A percentile compares a stretch with the other conserved stretches of the same genome.
phyloP scores from a whole-genome alignment of 2,113 vertebrate species.

The Odontesthes bonariensis region DNA sequence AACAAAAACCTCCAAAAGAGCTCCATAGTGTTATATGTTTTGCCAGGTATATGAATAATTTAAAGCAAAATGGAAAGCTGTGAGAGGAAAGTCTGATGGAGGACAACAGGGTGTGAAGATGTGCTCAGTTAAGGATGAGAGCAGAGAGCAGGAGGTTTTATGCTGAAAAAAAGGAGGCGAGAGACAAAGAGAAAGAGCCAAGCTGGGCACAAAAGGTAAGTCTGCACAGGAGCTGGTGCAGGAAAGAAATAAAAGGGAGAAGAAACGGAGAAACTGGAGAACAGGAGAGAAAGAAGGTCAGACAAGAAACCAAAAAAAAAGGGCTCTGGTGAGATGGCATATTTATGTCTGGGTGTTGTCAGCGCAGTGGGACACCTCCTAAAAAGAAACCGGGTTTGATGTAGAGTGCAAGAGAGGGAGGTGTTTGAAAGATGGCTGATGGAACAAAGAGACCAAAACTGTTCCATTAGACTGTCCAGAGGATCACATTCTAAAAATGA shows the following conservation, averaged over 20 bases:
- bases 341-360: slow-evolving; percentile 74
- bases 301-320: slow-evolving; percentile 60
- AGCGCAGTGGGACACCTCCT: slow-evolving; percentile 64
- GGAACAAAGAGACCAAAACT: slow-evolving; percentile 67
- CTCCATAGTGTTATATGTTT: slow-evolving; percentile 47
- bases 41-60: slow-evolving; percentile 60
- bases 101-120: slow-evolving; percentile 49
- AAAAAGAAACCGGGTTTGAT: slow-evolving; percentile 67
- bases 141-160: slow-evolving; percentile 22
- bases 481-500: slow-evolving; percentile 57
- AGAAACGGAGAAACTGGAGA: slow-evolving; percentile 26
- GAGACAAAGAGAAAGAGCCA: slow-evolving; percentile 42
- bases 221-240: slow-evolving; percentile 34
- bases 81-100: slow-evolving; percentile 42
- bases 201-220: slow-evolving; percentile 15
- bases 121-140: slow-evolving; percentile 30
- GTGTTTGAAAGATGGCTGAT: slow-evolving; percentile 56
- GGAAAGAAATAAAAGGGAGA: slow-evolving; percentile 36
- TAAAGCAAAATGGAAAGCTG: slow-evolving; percentile 39
- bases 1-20: slow-evolving; percentile 25
- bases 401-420: slow-evolving; percentile 36
- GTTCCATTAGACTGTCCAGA: slow-evolving; percentile 70
- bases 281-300: slow-evolving; percentile 69
- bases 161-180: slow-evolving; percentile 20
- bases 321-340: slow-evolving; percentile 57